phyloP scores from a whole-genome alignment of 2,113 vertebrate species.

The Crotalus tigris region DNA sequence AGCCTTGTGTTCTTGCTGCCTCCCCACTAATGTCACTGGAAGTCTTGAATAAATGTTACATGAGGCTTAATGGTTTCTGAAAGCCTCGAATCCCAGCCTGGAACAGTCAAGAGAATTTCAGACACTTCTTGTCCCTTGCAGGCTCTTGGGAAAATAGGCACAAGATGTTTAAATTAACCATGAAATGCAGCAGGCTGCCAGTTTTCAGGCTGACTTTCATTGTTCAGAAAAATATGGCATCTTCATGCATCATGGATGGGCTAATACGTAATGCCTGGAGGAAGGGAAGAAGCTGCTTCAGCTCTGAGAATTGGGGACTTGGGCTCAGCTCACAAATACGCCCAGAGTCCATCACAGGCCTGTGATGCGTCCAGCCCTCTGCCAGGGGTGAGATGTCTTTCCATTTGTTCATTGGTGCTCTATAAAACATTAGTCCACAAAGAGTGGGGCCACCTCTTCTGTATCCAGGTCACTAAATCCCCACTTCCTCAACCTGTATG shows the following conservation, averaged over 20 bases:
- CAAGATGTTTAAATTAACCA: slow-evolving; percentile 35
- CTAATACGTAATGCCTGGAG: neutral
- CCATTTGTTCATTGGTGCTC: neutral
- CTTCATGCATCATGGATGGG: neutral
- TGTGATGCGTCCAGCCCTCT: neutral
- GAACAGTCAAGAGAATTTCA: slow-evolving; percentile 25
- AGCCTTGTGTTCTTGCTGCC: neutral
- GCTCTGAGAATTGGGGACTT: neutral
- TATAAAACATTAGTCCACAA: neutral
- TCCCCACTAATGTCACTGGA: neutral
- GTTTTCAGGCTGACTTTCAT: neutral
- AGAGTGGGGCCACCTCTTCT: too few species aligned
- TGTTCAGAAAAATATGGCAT: neutral
- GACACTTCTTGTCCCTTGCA: neutral
- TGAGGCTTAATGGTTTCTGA: slow-evolving; percentile 8
- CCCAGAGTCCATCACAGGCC: neutral
- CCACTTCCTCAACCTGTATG: neutral
- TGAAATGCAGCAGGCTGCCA: neutral
- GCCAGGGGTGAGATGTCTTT: neutral
- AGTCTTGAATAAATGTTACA: neutral
- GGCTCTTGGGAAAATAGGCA: neutral
- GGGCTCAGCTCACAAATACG: neutral
- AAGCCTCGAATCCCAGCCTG: neutral
- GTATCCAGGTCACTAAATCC: neutral
- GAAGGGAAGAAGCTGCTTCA: neutral